Evolutionary conservation across 2,888 invertebrate species (phyloP), one percentile per base, ranked within the genome.

Genomic region (Dasypolia templi): DNA sequence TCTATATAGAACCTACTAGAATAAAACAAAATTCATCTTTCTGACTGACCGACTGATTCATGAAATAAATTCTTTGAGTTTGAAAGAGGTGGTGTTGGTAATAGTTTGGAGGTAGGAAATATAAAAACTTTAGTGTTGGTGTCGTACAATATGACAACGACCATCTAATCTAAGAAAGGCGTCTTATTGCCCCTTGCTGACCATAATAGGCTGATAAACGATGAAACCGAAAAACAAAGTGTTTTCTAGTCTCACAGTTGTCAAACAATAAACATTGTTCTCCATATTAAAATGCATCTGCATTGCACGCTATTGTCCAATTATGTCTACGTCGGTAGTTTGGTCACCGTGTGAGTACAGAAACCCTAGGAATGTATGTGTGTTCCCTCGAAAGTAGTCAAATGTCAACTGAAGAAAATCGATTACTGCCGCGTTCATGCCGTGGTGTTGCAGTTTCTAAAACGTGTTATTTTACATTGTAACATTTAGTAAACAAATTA

Each of bases 401-500:
- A 77, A 81, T 81, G 82, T 82, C 80, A 78, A 63, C 69, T 73
- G 69, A 51, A 71, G 14, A 49, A 51, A 73, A 82, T 82, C 58
- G 69, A 82, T 81, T 82, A 70, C 26, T n/a, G 62, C 29, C 22
- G 77, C 11, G n/a, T 66, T 63, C 35, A 59, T 32, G 79, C 1
- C 29, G 19, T 22, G 14, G 58, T 67, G 49, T 59, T 62, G 72
- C 39, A 3, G 35, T 82, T 66, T 65, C 56, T 62, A 35, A 71
- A 68, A 63, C 53, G 69, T 61, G 22, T 51, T 44, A 29, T 11
- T 75, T 59, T 67, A 77, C 61, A 68, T 32, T 56, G 65, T 55
- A 44, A 56, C 3, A 17, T 51, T 72, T 9, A 19, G 22, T n/a
- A 65, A 66, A 79, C 55, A 49, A 51, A 61, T 39, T 1, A 53